Base-by-base conservation (phyloP, 2,888 invertebrate genomes). In the Pollenia griseotomentosa region DNA sequence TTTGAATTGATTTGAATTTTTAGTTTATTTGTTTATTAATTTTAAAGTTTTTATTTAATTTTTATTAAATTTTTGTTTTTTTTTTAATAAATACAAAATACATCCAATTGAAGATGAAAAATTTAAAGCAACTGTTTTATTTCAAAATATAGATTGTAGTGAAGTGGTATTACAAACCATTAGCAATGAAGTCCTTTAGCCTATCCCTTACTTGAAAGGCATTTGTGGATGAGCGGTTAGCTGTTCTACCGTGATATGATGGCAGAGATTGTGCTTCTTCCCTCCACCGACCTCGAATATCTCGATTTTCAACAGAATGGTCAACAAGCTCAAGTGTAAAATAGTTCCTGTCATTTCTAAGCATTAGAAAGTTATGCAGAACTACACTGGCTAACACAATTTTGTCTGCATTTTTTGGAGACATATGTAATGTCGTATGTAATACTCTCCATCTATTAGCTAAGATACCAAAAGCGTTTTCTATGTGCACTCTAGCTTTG, bases 241-340 rank as follows among this genome's bases (percentile, higher is more conserved):
- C 33, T 53, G 68, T 53, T 53, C 33, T 51, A 70, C n/a, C 53
- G 51, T 70, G 68, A 40, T 65, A 65, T 70, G 68, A 70, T 70
- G 68, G 68, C 33, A 70, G 14, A 51, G 40, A 61, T n/a, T 61
- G 7, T 40, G 5, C 12, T 61, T 61, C 14, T n/a, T 61, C n/a
- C 40, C 61, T 61, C 61, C 61, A 61, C 61, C 14, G 61, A 61
- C 61, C 61, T 7, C 40, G 40, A n/a, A 61, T 61, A 40, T 61
- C 61, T 61, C 61, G 11, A 40, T 61, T 61, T 2, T 40, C 61
- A 40, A 40, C 12, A 4, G 40, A 61, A n/a, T 61, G 61, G 33
- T 40, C 61, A 40, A n/a, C 61, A 61, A 61, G 61, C 40, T 61
- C 61, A 61, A 61, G 14, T 40, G 61, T 61, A n/a, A 61, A 57